Evolutionary conservation across 1,140 invertebrate genomes (phyloP), one percentile per base, ranked within the genome.

Genomic region (Fopius arisanus): DNA sequence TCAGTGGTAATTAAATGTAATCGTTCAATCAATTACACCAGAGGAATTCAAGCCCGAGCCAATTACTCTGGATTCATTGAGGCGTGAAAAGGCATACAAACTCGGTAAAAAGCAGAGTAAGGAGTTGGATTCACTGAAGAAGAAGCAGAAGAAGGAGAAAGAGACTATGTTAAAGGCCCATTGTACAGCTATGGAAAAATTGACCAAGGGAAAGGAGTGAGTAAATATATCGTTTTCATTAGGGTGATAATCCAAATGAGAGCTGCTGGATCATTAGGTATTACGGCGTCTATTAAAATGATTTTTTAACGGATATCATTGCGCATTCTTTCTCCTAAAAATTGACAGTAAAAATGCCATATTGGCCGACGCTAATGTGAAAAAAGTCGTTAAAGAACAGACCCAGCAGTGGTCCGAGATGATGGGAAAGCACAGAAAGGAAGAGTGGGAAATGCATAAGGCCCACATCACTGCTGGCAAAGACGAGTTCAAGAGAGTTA

Each of bases 51-150:
- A 91, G 78, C 93, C 97, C 80, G 96, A 99, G 78, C 92, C 95
- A 0, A 96, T 99, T 43, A 98, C 96, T 0, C 90, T 97, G 31
- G 97, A 98, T 70, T 93, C 92, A 6, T 89, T 99, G 28, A 92
- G 94, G 48, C 91, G 92, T 78, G 97, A 99, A 81, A 99, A 99
- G 87, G 91, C 92, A 62, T 99, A 96, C 89, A 98, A 99, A 88
- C 90, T 94, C 2, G 92, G 95, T 9, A 96, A 97, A 79, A 99
- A 99, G 82, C 96, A 98, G 78, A 93, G 95, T 82, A 99, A 99
- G 82, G 98, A 99, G 78, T 81, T 97, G 66, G 98, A 99, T 73
- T 89, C 93, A 3, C 89, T 99, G 88, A 94, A 92, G 79, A 99
- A 98, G 81, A 93, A 95, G 70, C 97, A 99, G 79, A 89, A 92